phyloP scores from a whole-genome alignment of 1,140 invertebrate genomes.

The Homalodisca vitripennis region DNA sequence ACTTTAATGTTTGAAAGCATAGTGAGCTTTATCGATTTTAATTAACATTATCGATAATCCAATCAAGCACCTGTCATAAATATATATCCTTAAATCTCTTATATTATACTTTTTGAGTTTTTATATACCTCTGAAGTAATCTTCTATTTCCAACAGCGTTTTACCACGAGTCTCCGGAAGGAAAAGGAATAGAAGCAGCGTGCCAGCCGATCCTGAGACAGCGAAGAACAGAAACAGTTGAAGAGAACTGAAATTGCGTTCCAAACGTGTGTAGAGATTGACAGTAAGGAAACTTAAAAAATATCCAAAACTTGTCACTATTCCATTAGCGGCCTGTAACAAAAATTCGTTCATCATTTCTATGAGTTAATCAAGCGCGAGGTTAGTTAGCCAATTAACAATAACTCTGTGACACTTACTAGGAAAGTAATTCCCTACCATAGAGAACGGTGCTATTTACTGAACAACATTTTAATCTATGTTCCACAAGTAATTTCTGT shows the following conservation, averaged over 20 bases:
- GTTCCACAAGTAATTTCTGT: background rate
- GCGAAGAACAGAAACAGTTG: conserved; percentile 72
- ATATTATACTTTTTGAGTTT: no score
- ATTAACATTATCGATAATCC: no score
- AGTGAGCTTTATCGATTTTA: no score
- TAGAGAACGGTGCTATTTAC: background rate
- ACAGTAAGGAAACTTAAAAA: conserved; percentile 70
- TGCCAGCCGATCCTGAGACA: conserved; percentile 61
- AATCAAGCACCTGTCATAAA: no score
- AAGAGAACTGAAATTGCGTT: conserved; percentile 51
- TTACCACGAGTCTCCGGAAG: conserved; percentile 83
- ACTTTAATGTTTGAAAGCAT: no score
- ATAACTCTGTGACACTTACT: background rate
- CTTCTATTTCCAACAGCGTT: conserved; percentile 65
- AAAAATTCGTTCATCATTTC: no score
- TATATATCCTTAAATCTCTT: no score
- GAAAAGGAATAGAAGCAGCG: conserved; percentile 63
- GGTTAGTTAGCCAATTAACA: background rate
- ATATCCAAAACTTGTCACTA: conserved; percentile 65
- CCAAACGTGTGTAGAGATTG: conserved; percentile 59
- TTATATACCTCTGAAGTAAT: conserved; percentile 38
- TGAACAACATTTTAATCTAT: background rate
- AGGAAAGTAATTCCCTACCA: background rate
- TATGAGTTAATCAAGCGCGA: background rate
- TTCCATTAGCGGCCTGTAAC: conserved; percentile 57